phyloP scores from a whole-genome alignment of 2,888 invertebrate genomes.

The Metallyticus violacea region DNA sequence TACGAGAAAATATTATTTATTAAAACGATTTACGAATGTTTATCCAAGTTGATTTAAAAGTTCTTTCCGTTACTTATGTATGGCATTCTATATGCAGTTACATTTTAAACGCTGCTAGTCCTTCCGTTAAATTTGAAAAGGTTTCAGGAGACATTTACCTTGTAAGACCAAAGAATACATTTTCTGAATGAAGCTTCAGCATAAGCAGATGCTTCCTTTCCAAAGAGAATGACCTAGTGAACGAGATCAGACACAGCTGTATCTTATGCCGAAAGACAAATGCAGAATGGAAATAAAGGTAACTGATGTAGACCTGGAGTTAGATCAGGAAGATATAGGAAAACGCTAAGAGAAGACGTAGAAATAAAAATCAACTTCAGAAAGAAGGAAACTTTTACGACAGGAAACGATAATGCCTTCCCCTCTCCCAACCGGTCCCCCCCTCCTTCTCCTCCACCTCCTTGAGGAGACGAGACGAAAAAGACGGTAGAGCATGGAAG shows the following conservation, averaged over 20 bases:
- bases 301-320: background rate
- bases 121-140: background rate
- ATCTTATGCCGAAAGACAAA: background rate
- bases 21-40: too few species aligned
- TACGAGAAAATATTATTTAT: too few species aligned
- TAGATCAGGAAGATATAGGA: background rate
- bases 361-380: constrained; percentile 3
- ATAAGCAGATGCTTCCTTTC: background rate
- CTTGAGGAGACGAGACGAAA: background rate
- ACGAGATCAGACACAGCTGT: background rate
- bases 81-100: too few species aligned
- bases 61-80: too few species aligned
- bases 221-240: background rate
- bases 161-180: background rate
- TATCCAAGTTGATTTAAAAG: too few species aligned
- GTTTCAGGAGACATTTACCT: background rate
- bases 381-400: background rate
- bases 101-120: too few species aligned
- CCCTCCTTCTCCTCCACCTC: too few species aligned
- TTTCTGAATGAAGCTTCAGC: background rate
- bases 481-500: background rate
- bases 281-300: background rate
- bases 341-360: background rate
- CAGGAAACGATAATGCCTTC: background rate
- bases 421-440: too few species aligned